These are phyloP conservation scores for Benitochromis conjunctus DNA, from an alignment of 2,113 vertebrate genomes.

Conservation along the genomic window DNA sequence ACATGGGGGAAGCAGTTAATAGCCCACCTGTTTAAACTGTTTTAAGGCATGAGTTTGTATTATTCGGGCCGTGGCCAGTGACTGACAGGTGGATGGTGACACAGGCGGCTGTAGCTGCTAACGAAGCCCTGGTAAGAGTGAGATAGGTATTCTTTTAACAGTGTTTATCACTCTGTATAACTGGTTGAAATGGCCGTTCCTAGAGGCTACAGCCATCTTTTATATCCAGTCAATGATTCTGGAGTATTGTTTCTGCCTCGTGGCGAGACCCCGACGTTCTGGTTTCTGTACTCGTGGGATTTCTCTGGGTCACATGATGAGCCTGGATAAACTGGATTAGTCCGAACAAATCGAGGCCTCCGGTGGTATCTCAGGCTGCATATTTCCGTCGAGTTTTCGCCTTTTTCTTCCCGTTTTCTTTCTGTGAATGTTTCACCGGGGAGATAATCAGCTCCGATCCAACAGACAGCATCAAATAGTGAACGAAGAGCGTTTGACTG, in stretches of 20 bases:
- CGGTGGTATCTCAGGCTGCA: neutral
- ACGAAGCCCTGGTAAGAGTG: neutral
- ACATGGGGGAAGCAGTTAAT: accelerated
- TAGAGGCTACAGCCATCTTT: neutral
- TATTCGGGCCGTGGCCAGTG: neutral
- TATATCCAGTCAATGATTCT: neutral
- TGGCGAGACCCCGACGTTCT: neutral
- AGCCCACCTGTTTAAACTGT: neutral
- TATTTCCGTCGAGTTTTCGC: neutral
- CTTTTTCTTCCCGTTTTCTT: neutral
- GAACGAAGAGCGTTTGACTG: neutral
- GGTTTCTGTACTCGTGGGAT: neutral
- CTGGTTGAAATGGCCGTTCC: neutral
- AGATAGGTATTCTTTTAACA: neutral
- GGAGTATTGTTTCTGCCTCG: neutral
- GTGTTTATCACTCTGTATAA: neutral
- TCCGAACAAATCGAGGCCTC: neutral
- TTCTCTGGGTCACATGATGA: neutral
- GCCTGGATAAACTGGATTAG: neutral
- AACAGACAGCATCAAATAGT: neutral
- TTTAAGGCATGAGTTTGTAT: neutral
- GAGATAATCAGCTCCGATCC: neutral
- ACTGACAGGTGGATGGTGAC: neutral
- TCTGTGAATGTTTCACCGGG: neutral
- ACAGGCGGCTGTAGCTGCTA: neutral